Evolutionary conservation across 1,140 invertebrate genomes (phyloP).

Genomic region (Pectinophora gossypiella): DNA sequence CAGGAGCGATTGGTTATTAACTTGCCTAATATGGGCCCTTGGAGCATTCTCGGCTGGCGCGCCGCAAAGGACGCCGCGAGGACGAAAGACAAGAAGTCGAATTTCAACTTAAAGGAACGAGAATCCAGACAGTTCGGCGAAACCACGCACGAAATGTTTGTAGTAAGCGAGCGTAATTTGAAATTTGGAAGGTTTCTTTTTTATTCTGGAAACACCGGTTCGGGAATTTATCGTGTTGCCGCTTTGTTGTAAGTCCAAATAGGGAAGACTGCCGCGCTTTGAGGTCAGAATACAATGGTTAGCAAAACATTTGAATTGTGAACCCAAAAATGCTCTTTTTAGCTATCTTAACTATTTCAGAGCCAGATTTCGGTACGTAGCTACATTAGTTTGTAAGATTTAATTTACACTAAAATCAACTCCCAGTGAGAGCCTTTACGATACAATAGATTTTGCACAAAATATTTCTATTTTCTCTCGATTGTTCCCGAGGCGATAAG

Average conservation of each 20-base stretch:
- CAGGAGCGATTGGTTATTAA: conserved; percentile 52
- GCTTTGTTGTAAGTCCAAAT: background rate
- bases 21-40: conserved; percentile 53
- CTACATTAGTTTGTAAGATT: too few relatives aligned
- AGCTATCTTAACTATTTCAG: too few relatives aligned
- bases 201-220: background rate
- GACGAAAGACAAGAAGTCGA: conserved; percentile 52
- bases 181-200: background rate
- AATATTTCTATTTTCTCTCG: too few relatives aligned
- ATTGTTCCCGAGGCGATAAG: too few relatives aligned
- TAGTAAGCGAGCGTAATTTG: conserved; percentile 40
- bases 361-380: too few relatives aligned
- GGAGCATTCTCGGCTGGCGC: conserved; percentile 56
- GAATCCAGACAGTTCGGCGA: conserved; percentile 41
- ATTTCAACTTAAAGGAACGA: conserved; percentile 52
- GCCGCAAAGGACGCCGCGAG: conserved; percentile 65
- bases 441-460: too few relatives aligned
- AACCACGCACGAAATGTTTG: conserved; percentile 53
- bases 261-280: background rate
- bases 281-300: background rate
- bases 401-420: too few relatives aligned
- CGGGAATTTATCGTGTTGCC: conserved; percentile 8
- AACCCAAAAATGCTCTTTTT: too few relatives aligned
- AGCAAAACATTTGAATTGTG: conserved; percentile 18
- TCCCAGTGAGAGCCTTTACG: too few relatives aligned